Evolutionary conservation across 1,140 invertebrate genomes (phyloP).

Genomic region (Drosophila burlai): DNA sequence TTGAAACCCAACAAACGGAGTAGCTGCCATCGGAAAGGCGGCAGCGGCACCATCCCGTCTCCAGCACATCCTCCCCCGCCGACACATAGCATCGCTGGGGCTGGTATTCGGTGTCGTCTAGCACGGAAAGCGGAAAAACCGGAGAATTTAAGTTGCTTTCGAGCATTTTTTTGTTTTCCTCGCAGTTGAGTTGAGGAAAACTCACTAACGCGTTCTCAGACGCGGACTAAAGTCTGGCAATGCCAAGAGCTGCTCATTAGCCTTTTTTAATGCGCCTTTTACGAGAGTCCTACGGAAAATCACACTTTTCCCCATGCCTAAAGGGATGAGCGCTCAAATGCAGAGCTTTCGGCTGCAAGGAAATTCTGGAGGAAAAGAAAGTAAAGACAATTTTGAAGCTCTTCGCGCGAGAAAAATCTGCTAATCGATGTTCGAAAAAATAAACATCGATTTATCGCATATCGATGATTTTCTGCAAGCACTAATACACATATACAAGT

Average conservation of each 20-base stretch:
- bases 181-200: background rate
- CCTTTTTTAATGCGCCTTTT: background rate
- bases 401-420: background rate
- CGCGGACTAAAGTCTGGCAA: background rate
- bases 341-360: background rate
- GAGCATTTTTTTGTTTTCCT: constrained; percentile 29
- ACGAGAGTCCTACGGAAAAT: background rate
- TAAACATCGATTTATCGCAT: background rate
- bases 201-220: background rate
- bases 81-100: constrained; percentile 56
- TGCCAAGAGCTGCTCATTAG: background rate
- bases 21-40: constrained; percentile 41
- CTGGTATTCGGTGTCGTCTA: constrained; percentile 42
- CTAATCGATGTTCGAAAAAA: background rate
- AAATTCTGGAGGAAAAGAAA: background rate
- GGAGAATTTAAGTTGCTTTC: constrained; percentile 10
- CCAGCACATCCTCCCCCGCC: too few species aligned
- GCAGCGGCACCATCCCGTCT: constrained; percentile 57
- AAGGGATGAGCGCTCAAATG: background rate
- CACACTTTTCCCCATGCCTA: background rate
- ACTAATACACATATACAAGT: constrained; percentile 20
- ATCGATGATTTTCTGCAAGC: background rate
- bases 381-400: background rate
- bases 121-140: constrained; percentile 48
- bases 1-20: constrained; percentile 49